phyloP scores from a whole-genome alignment of 2,113 vertebrate genomes.

The Archilochus colubris region DNA sequence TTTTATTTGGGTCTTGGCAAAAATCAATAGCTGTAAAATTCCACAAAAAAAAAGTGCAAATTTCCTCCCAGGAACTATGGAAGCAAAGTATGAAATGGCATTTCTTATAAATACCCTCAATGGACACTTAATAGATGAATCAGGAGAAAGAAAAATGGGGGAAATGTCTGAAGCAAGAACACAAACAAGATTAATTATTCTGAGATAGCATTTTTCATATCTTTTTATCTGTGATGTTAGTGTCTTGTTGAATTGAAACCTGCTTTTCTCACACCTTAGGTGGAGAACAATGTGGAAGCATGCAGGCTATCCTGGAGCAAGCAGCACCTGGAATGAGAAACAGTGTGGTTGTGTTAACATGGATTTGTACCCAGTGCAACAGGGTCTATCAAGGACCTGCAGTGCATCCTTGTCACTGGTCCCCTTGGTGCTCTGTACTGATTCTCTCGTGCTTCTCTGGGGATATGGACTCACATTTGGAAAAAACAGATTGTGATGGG shows the following conservation, averaged over 20 bases:
- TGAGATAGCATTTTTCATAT: background rate
- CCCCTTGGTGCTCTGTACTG: fast-evolving
- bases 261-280: background rate
- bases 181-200: background rate
- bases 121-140: background rate
- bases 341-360: background rate
- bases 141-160: background rate
- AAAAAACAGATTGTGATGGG: background rate
- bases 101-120: background rate
- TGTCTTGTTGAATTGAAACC: background rate
- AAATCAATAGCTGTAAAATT: background rate
- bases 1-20: background rate
- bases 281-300: background rate
- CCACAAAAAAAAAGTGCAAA: background rate
- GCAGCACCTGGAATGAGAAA: background rate
- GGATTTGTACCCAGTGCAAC: background rate
- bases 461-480: background rate
- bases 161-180: background rate
- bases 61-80: background rate
- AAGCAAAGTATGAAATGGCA: background rate
- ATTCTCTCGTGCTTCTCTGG: background rate
- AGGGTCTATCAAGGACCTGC: background rate
- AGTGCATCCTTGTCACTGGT: background rate
- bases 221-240: background rate
- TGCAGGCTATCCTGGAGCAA: background rate